Percentiles rank a stretch among this genome's conserved stretches.
Evolutionary conservation across 2,113 vertebrate species (phyloP).

Genomic region (Myrmecophaga tridactyla): DNA sequence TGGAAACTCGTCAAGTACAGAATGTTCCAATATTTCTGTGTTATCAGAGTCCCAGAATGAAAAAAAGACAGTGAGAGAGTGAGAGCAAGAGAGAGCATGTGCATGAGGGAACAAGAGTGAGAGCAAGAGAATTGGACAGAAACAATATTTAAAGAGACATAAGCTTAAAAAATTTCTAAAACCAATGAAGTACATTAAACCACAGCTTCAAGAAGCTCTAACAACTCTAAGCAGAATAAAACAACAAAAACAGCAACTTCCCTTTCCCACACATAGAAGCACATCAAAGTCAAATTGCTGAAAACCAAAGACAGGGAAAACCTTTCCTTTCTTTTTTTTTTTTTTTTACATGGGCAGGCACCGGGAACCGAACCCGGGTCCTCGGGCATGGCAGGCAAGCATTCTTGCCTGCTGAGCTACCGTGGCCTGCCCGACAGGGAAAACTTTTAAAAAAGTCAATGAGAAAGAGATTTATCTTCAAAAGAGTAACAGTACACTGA

Average conservation of each 20-base stretch:
- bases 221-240: not conserved
- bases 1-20: not conserved
- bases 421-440: too few relatives aligned
- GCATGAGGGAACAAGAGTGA: too few relatives aligned
- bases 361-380: too few relatives aligned
- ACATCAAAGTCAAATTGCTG: not conserved
- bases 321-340: too few relatives aligned
- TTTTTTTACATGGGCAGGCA: too few relatives aligned
- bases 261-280: not conserved
- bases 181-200: not conserved
- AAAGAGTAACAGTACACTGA: not conserved
- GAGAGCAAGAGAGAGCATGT: too few relatives aligned
- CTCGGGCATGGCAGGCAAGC: too few relatives aligned
- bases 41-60: not conserved
- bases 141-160: not conserved
- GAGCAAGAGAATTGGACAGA: not conserved
- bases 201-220: conserved; percentile 13
- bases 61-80: too few relatives aligned
- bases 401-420: too few relatives aligned
- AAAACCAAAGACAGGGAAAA: not conserved
- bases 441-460: not conserved
- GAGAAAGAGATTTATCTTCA: not conserved
- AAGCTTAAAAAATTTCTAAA: not conserved
- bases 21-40: not conserved
- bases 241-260: not conserved